Conservation (phyloP, 2,888 invertebrate species). For the Drosophila imparisetae region DNA sequence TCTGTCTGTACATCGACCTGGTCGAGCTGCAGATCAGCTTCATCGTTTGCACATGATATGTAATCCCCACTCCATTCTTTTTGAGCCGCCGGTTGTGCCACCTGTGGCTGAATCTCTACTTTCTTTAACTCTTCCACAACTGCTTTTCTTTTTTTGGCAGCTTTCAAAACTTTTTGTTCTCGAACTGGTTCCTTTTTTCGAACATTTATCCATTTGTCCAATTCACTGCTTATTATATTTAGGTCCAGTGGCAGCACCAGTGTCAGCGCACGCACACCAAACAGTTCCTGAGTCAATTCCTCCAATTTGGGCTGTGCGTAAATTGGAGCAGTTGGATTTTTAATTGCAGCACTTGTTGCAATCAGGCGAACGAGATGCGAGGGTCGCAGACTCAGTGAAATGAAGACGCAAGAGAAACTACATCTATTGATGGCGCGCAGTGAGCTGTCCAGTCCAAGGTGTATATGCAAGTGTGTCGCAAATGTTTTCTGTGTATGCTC, state of each 20-base stretch:
- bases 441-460: slow-evolving; percentile 74
- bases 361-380: slow-evolving; percentile 69
- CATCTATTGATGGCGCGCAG: slow-evolving; percentile 71
- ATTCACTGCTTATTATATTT: slow-evolving; percentile 32
- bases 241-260: slow-evolving; percentile 64
- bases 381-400: slow-evolving; percentile 76
- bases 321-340: slow-evolving; percentile 63
- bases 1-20: slow-evolving; percentile 33
- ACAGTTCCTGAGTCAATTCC: slow-evolving; percentile 64
- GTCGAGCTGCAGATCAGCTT: slow-evolving; percentile 11
- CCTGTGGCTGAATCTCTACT: background rate
- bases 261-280: slow-evolving; percentile 69
- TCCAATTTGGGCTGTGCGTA: slow-evolving; percentile 77
- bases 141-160: slow-evolving; percentile 13
- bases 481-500: slow-evolving; percentile 43
- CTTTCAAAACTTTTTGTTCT: background rate
- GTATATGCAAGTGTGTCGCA: slow-evolving; percentile 55
- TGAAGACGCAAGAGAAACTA: slow-evolving; percentile 69
- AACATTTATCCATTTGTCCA: slow-evolving; percentile 65
- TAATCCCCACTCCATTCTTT: slow-evolving; percentile 66
- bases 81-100: background rate
- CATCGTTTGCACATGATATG: slow-evolving; percentile 62
- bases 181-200: slow-evolving; percentile 19
- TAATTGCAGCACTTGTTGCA: slow-evolving; percentile 66
- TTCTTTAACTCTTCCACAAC: background rate